Conservation (phyloP, 2,888 invertebrate species). For the Chrysina gloriosa region DNA sequence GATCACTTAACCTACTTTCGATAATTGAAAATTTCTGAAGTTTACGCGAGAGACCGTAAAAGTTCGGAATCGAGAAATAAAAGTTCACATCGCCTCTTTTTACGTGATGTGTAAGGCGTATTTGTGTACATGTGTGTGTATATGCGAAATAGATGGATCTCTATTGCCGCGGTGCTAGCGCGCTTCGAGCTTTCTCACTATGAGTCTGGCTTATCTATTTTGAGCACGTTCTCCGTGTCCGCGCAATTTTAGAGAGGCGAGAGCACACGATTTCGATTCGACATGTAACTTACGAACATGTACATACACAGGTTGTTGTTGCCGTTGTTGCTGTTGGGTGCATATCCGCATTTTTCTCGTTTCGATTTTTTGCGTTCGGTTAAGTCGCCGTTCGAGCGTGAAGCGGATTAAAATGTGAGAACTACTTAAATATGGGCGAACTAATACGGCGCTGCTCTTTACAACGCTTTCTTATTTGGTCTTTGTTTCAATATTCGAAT, state of each 20-base stretch:
- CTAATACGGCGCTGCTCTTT: too few species aligned
- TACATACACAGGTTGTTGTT: constrained; percentile 14
- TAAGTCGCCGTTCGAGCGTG: constrained; percentile 2
- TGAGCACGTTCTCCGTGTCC: constrained; percentile 27
- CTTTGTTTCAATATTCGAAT: too few species aligned
- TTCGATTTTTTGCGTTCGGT: neutral
- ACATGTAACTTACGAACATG: constrained; percentile 14
- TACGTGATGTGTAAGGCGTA: too few species aligned
- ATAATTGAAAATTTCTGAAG: constrained; percentile 27
- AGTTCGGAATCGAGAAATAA: constrained; percentile 14
- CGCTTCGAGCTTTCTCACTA: constrained; percentile 3
- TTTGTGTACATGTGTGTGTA: neutral
- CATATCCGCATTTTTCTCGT: constrained; percentile 22
- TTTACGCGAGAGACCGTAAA: constrained; percentile 15
- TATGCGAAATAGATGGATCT: constrained; percentile 1
- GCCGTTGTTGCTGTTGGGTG: constrained; percentile 15
- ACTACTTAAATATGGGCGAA: constrained; percentile 10
- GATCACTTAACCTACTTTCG: constrained; percentile 30
- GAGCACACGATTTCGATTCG: constrained; percentile 9
- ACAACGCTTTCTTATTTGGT: too few species aligned
- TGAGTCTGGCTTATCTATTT: constrained; percentile 15
- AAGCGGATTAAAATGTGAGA: constrained; percentile 17
- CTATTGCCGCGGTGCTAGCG: neutral
- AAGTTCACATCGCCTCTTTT: too few species aligned
- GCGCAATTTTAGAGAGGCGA: constrained; percentile 19